Evolutionary conservation across 2,113 vertebrate species (phyloP).

Genomic region (Phocoena sinus): DNA sequence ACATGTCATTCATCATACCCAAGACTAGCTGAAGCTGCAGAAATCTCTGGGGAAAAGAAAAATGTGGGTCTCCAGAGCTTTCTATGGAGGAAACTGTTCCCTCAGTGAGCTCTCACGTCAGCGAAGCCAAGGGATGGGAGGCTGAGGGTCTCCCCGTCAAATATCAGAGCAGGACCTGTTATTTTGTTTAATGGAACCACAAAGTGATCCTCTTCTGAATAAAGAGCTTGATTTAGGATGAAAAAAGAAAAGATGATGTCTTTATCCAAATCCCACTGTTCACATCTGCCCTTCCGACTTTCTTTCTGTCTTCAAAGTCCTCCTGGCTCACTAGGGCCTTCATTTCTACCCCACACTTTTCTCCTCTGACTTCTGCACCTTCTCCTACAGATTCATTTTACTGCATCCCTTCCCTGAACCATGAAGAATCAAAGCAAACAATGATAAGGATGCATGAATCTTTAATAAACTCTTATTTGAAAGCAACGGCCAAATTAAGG

Average conservation of each 20-base stretch:
- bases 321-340: neutral
- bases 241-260: neutral
- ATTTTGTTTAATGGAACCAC: constrained; percentile 73
- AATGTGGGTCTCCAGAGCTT: constrained; percentile 45
- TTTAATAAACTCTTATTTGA: neutral
- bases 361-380: neutral
- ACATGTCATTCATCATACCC: constrained; percentile 54
- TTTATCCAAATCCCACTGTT: neutral
- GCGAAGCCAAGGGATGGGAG: constrained; percentile 53
- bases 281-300: rapidly evolving
- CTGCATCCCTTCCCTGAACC: rapidly evolving
- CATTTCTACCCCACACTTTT: neutral
- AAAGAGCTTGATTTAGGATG: constrained; percentile 59
- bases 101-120: constrained; percentile 65
- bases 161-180: constrained; percentile 61
- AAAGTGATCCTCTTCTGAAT: neutral
- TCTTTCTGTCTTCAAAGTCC: neutral
- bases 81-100: constrained; percentile 31
- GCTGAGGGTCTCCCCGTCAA: constrained; percentile 67
- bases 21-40: constrained; percentile 58
- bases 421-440: neutral
- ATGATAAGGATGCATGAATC: neutral
- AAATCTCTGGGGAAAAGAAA: constrained; percentile 39
- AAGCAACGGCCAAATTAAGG: neutral
- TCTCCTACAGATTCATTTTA: neutral